Evolutionary conservation across 2,888 invertebrate species (phyloP), one percentile per base, ranked within the genome.

Genomic region (Himalopsyche kuldschensis): DNA sequence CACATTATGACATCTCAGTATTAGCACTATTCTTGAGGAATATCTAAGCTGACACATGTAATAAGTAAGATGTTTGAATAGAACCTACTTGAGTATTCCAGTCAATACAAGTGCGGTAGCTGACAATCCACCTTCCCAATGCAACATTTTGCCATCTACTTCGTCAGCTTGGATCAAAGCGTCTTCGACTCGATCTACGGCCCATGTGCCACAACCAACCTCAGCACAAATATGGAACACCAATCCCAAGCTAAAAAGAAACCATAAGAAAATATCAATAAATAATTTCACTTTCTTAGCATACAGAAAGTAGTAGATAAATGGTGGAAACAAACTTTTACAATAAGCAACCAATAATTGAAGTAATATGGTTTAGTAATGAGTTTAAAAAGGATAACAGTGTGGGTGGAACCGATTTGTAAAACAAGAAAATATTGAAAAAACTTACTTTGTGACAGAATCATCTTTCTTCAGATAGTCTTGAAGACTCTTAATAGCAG

Each of bases 131-230:
- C 97, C 97, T 89, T 99, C 99, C 90, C 98, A 99, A 91, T 98
- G 96, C 85, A 97, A 91, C 87, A 96, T 94, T 88, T 94, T 94
- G 15, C 96, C 95, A n/a, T 81, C 83, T 4, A 97, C 95, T 92
- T 99, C 98, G 90, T 99, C 99, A 1, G 98, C 98, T 88, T 98
- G 98, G 3, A 97, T 95, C 84, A 99, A 92, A n/a, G 97, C 95
- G 89, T 98, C 97, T 90, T 98, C 98, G 31, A 98, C 95, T 81
- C 96, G 94, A 84, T 96, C 94, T 75, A 94, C 93, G 83, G 94
- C 94, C 89, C 92, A 90, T 0, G 90, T 83, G 0, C 93, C 93
- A 86, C 92, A 93, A 1, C 94, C 94, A 87, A 98, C 91, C 86
- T 95, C 93, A 75, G 96, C 92, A n/a, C 97, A 97, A 79, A 96